Evolutionary conservation across 2,888 invertebrate genomes (phyloP).

Genomic region (Ariolimax columbianus): DNA sequence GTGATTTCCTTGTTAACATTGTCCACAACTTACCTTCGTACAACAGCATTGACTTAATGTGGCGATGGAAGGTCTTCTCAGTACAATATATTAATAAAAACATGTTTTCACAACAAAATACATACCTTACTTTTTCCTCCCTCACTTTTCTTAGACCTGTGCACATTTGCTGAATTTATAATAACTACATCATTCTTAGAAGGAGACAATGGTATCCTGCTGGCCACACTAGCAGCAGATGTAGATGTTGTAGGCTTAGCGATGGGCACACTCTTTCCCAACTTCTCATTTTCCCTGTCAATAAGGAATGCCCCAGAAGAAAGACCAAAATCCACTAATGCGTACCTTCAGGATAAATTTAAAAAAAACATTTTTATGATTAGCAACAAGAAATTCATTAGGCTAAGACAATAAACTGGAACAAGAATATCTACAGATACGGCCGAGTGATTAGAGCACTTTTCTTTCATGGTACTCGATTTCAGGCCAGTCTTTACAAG

Average conservation of each 20-base stretch:
- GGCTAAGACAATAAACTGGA: too few relatives aligned
- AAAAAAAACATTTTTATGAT: too few relatives aligned
- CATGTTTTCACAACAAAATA: too few relatives aligned
- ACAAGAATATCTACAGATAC: too few relatives aligned
- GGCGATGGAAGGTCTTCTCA: neutral
- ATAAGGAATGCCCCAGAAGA: conserved; percentile 83
- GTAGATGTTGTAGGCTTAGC: neutral
- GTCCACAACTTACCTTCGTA: too few relatives aligned
- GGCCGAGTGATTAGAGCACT: too few relatives aligned
- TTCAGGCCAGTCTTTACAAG: too few relatives aligned
- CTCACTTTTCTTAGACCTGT: neutral
- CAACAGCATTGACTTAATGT: too few relatives aligned
- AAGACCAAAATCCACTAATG: conserved; percentile 93
- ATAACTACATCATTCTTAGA: conserved; percentile 42
- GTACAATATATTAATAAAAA: too few relatives aligned
- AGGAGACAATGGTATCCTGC: conserved; percentile 51
- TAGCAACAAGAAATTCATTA: too few relatives aligned
- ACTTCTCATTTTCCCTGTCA: conserved; percentile 52
- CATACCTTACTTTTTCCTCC: conserved; percentile 15
- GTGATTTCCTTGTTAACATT: too few relatives aligned
- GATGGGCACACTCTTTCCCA: conserved; percentile 10
- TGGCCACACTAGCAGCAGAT: neutral
- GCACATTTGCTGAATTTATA: neutral
- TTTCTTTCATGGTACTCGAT: too few relatives aligned
- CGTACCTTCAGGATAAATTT: conserved; percentile 75